These are phyloP conservation scores for Mastacembelus armatus DNA, from an alignment of 2,797 vertebrate species.

Conservation along the genomic window DNA sequence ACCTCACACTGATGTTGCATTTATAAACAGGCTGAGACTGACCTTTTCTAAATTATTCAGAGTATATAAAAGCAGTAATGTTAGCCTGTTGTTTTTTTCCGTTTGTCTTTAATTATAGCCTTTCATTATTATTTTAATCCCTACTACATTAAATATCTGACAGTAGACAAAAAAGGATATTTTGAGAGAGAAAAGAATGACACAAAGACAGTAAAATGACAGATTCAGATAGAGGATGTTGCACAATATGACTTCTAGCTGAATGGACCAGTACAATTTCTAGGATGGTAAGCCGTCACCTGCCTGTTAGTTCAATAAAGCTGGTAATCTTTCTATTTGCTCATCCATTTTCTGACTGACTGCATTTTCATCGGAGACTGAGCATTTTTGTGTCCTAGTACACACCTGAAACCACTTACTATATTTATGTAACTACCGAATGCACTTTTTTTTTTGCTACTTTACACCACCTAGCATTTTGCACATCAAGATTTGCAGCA, in stretches of 20 bases:
- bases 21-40: constrained; percentile 29
- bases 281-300: constrained; percentile 47
- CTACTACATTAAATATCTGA: background rate
- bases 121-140: background rate
- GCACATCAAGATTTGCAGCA: background rate
- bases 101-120: constrained; percentile 2
- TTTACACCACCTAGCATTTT: background rate
- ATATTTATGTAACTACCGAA: background rate
- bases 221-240: constrained; percentile 48
- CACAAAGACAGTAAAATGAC: constrained; percentile 19
- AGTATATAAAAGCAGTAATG: constrained; percentile 2
- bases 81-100: background rate
- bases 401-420: constrained; percentile 13
- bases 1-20: constrained; percentile 47
- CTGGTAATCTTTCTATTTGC: constrained; percentile 48
- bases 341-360: constrained; percentile 25
- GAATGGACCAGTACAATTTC: constrained; percentile 32
- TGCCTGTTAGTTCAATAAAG: constrained; percentile 41
- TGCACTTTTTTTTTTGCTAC: background rate
- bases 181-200: constrained; percentile 12
- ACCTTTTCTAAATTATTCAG: constrained; percentile 37
- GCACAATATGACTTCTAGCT: constrained; percentile 35
- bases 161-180: constrained; percentile 6
- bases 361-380: constrained; percentile 7
- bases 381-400: constrained; percentile 4